A percentile compares a stretch with the other conserved stretches of the same genome.
These are phyloP conservation scores for Popillia japonica DNA, from an alignment of 1,140 invertebrate species.

Conservation along the genomic window DNA sequence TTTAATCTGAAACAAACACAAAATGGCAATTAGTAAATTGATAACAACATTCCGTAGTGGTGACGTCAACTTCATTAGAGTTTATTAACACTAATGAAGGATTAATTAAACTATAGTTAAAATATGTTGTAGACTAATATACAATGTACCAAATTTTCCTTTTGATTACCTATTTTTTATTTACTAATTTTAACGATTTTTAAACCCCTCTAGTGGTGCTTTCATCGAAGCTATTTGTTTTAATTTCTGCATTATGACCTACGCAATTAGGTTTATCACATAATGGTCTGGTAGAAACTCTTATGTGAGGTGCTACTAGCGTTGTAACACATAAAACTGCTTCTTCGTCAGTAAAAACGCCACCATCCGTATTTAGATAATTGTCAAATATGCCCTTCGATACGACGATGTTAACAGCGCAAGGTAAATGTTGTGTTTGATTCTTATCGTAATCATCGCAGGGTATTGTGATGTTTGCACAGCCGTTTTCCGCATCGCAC, in stretches of 20 bases:
- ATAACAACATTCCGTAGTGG: no score
- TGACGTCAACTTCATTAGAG: no score
- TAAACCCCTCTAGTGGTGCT: neutral
- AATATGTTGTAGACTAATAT: no score
- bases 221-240: neutral
- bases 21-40: no score
- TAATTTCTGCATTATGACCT: neutral
- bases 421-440: conserved; percentile 27
- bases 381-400: neutral
- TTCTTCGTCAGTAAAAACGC: neutral
- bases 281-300: neutral
- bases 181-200: neutral
- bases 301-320: neutral
- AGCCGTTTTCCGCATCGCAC: conserved; percentile 10
- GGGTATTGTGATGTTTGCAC: conserved; percentile 21
- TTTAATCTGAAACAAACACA: no score
- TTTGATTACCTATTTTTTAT: neutral
- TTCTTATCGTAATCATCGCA: neutral
- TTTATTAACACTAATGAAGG: no score
- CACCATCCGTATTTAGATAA: neutral
- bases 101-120: no score
- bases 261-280: neutral
- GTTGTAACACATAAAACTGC: neutral
- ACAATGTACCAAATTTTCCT: no score
- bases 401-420: conserved; percentile 3